Percentiles rank a stretch among this genome's conserved stretches.
phyloP scores from a whole-genome alignment of 1,140 invertebrate genomes.

The Trypoxylus dichotomus region DNA sequence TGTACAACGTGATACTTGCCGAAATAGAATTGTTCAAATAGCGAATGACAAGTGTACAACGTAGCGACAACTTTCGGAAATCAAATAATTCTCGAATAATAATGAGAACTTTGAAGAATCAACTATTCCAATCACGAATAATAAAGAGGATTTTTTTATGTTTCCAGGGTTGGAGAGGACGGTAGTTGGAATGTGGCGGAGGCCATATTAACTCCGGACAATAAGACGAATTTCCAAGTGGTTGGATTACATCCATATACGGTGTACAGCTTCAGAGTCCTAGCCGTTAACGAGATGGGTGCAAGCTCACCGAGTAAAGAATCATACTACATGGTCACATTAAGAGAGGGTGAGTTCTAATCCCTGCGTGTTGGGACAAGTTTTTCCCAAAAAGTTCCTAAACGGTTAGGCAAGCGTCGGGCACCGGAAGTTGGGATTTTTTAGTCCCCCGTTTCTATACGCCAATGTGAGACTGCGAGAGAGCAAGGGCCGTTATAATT shows the following conservation, averaged over 20 bases:
- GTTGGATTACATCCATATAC: conserved; percentile 69
- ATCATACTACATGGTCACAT: conserved; percentile 76
- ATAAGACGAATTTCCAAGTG: conserved; percentile 67
- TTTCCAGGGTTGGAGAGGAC: conserved; percentile 67
- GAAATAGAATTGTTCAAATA: too few relatives aligned
- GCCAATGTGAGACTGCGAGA: not conserved
- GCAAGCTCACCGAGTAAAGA: conserved; percentile 69
- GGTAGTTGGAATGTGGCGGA: conserved; percentile 66
- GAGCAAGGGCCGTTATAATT: conserved; percentile 4
- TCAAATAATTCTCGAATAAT: too few relatives aligned
- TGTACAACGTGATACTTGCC: too few relatives aligned
- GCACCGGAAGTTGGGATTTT: not conserved
- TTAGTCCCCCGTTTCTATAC: not conserved
- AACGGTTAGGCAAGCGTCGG: not conserved
- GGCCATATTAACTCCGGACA: conserved; percentile 66
- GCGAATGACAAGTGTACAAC: too few relatives aligned
- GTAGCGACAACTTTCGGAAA: too few relatives aligned
- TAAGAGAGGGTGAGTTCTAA: conserved; percentile 66
- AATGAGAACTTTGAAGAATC: too few relatives aligned
- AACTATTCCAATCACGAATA: too few relatives aligned
- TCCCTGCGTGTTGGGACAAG: not conserved
- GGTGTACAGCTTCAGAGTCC: conserved; percentile 74
- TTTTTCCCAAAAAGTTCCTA: conserved; percentile 15
- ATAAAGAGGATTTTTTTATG: not conserved
- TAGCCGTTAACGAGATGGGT: conserved; percentile 73